phyloP scores from a whole-genome alignment of 2,797 vertebrate species.

The Pseudochaenichthys georgianus region DNA sequence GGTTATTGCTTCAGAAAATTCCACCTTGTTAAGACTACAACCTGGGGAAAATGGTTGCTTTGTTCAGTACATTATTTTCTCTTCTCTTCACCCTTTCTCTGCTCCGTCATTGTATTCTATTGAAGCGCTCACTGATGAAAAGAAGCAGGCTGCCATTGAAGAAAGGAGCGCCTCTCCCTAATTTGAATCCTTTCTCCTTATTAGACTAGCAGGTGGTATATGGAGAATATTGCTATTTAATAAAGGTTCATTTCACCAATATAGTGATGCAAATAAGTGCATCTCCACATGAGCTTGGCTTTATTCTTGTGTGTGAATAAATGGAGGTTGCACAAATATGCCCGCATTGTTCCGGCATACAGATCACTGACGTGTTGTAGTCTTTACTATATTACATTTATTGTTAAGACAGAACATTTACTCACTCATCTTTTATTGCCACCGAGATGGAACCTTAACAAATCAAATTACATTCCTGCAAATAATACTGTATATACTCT shows the following conservation, averaged over 20 bases:
- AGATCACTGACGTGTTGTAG: constrained; percentile 19
- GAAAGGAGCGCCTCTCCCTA: constrained; percentile 60
- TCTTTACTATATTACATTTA: constrained; percentile 1
- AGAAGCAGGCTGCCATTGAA: constrained; percentile 63
- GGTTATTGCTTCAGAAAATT: constrained; percentile 39
- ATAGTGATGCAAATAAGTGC: constrained; percentile 59
- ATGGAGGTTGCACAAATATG: constrained; percentile 27
- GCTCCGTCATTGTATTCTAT: constrained; percentile 57
- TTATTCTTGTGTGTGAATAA: constrained; percentile 45
- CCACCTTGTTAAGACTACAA: constrained; percentile 44
- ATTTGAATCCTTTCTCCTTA: constrained; percentile 76
- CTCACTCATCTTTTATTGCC: not conserved
- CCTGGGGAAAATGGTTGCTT: constrained; percentile 39
- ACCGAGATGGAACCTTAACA: not conserved
- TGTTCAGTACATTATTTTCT: constrained; percentile 44
- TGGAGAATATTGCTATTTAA: constrained; percentile 77
- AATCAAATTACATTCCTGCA: not conserved
- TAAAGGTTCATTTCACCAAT: constrained; percentile 78
- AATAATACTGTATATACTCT: not conserved
- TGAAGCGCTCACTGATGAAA: constrained; percentile 67
- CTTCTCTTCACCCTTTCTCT: constrained; percentile 38
- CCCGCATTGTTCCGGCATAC: constrained; percentile 2
- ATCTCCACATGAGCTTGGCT: constrained; percentile 53
- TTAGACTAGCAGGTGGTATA: constrained; percentile 77
- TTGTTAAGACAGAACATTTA: not conserved